Base-by-base conservation (phyloP, 2,888 invertebrate genomes). In the Eumacrocentrus americanus region DNA sequence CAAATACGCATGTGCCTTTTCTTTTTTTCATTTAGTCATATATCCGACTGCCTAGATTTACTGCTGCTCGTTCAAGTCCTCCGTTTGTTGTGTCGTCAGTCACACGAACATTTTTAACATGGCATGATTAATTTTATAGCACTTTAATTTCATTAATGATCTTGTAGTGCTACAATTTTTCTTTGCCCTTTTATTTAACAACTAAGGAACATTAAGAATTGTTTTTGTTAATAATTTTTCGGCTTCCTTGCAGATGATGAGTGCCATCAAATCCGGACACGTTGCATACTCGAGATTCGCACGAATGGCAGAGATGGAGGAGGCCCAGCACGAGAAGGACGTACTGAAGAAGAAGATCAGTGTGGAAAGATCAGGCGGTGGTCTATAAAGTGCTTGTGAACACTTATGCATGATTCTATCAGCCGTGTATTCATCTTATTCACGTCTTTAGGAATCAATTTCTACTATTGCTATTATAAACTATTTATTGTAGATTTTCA, bases 201-300 rank as follows among this genome's bases (percentile, higher is more conserved):
- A 38, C 54, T 11, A 46, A 23, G 42, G 29, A 59, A 53, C 29
- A 18, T 52, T 22, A 29, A 3, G 14, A 20, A 37, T 35, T 22
- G 40, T 50, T 59, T 57, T 42, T 71, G 72, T 58, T 20, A n/a
- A 47, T 60, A 34, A n/a, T n/a, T n/a, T n/a, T n/a, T n/a, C n/a
- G n/a, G n/a, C n/a, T n/a, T 22, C 20, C 65, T 76, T 72, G 35
- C 80, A 98, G 98, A 92, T 99, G 91, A 99, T 98, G 96, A 96
- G 96, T 11, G 97, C 98, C 6, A 90, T 99, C 71, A 98, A 98
- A 82, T 93, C 94, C 0, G 99, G 99, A 7, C 92, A 94, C 77
- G 91, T 99, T 65, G 91, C 96, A 1, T 94, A 96, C 81, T 98
- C 96, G 12, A 86, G 98, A 62, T 96, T 99, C 81, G 98, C 98